Evolutionary conservation across 2,888 invertebrate species (phyloP).

Genomic region (Poecilobothrus nobilitatus): DNA sequence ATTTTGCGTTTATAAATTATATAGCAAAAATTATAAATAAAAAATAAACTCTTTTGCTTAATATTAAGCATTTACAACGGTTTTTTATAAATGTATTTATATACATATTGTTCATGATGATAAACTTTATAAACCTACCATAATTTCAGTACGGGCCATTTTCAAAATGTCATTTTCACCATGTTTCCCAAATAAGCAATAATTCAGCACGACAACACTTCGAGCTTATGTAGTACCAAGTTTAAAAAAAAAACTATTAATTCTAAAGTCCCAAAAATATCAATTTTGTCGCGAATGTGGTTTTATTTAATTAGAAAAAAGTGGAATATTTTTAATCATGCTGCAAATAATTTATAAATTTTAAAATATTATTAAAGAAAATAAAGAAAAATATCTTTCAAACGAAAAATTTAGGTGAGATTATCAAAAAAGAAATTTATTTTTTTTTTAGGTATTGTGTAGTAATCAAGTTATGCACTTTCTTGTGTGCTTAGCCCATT

Average conservation of each 20-base stretch:
- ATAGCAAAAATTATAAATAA: no score
- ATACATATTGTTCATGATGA: no score
- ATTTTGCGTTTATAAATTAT: no score
- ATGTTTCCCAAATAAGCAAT: no score
- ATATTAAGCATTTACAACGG: no score
- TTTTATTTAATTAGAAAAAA: constrained; percentile 1
- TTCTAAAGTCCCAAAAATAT: constrained; percentile 4
- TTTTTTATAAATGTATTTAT: no score
- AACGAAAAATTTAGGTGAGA: background rate
- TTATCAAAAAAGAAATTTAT: background rate
- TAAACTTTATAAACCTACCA: no score
- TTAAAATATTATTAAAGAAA: background rate
- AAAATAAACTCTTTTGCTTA: no score
- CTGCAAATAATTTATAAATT: background rate
- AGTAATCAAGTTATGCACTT: background rate
- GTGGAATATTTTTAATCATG: background rate
- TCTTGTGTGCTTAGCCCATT: background rate
- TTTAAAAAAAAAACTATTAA: background rate
- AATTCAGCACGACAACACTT: background rate
- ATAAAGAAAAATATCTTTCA: background rate
- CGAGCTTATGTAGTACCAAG: background rate
- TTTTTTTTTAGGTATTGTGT: background rate
- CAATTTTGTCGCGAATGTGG: constrained; percentile 1
- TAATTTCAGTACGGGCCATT: no score
- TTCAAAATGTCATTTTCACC: no score